Percentiles rank a stretch among this genome's conserved stretches.
phyloP scores from a whole-genome alignment of 2,797 vertebrate genomes.

The Chelon labrosus region DNA sequence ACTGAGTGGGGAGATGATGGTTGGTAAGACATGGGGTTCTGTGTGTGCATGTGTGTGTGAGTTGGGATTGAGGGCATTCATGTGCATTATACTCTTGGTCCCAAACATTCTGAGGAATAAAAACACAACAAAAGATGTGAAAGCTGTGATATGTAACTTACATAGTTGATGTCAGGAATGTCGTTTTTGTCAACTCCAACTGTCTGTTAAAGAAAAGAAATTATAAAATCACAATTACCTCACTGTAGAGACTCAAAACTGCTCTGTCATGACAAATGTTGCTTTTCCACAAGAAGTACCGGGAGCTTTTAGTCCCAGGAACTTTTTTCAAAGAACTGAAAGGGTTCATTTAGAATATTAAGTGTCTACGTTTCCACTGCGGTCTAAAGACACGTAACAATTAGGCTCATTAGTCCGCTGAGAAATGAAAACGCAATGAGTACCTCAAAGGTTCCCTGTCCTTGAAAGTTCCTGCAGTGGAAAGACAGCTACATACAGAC shows the following conservation, averaged over 20 bases:
- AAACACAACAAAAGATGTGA: not conserved
- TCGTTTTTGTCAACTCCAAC: constrained; percentile 99
- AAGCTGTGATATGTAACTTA: constrained; percentile 76
- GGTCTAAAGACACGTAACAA: no score
- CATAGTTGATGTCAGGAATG: constrained; percentile 99
- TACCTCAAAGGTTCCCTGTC: no score
- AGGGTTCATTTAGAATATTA: no score
- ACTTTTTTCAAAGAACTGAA: no score
- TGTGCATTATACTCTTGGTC: constrained; percentile 21
- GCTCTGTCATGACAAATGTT: not conserved
- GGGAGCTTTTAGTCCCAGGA: no score
- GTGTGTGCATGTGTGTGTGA: constrained; percentile 22
- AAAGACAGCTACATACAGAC: not conserved
- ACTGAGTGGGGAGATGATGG: constrained; percentile 76
- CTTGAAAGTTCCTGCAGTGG: no score
- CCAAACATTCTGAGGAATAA: not conserved
- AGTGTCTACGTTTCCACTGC: no score
- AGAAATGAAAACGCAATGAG: no score
- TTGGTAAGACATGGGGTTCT: constrained; percentile 53
- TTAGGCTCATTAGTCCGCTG: no score
- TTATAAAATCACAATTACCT: constrained; percentile 40
- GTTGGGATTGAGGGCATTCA: constrained; percentile 14
- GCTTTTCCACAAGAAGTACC: no score
- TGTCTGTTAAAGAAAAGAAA: constrained; percentile 86
- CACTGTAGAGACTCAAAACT: not conserved